Base-by-base conservation (phyloP, 2,888 invertebrate species). In the Schrankia costaestrigalis region DNA sequence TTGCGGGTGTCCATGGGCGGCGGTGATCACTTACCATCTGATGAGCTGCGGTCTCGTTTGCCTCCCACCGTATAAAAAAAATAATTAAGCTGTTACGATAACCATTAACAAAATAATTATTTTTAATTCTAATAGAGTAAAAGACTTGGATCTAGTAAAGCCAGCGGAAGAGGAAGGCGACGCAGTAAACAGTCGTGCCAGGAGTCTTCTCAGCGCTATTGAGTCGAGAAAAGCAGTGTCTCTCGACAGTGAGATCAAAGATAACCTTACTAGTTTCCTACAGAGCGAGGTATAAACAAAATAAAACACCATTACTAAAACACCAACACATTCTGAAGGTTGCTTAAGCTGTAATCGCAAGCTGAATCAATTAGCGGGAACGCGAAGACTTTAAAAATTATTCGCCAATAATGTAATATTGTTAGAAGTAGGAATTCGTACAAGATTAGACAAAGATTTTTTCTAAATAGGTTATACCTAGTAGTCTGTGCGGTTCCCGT, bases 211-310 rank as follows among this genome's bases (percentile, higher is more conserved):
- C 7, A 64, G 62, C 18, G 78, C 77, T 10, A 70, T 82, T 27
- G 73, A 79, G 37, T 37, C 48, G 1, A 63, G 61, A 18, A 63
- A 61, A 11, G 49, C 51, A 8, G 37, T 50, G 18, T 46, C 64
- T 1, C 40, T 74, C 3, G 76, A 79, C 34, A 41, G 46, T 2
- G 71, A 71, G 34, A 60, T 81, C 28, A 54, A 51, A 13, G 61
- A 67, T 1, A 69, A 64, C 1, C 55, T 82, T 7, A 50, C 60
- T 0, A 56, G 48, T 23, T 80, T 80, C 36, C 46, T 83, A 24
- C 76, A 80, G 40, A 80, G 78, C 28, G 78, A 80, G 42, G 82
- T 81, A 41, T 56, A 68, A 39, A 4, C 2, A 22, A 22, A 2
- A 11, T 11, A 2, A 3, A 21, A 11, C 5, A 26, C 13, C 14